Evolutionary conservation across 2,113 vertebrate genomes (phyloP), one percentile per base, ranked within the genome.

Genomic region (Microcebus murinus): DNA sequence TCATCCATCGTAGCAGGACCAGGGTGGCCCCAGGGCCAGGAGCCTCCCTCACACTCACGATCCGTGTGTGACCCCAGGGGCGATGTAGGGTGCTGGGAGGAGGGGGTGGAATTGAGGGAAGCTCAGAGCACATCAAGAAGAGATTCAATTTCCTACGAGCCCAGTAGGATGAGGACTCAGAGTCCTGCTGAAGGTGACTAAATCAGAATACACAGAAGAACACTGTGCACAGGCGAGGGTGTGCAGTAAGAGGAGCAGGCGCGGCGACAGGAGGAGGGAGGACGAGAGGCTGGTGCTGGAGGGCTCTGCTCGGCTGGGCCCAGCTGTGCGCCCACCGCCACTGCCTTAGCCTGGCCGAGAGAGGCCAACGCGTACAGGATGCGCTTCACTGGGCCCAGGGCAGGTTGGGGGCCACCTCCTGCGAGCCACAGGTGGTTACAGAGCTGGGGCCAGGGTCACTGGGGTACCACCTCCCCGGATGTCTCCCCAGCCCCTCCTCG

Each of bases 231-330:
- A 48, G 4, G 67, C 21, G 83, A 50, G 15, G 45, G 45, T 18
- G 8, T 0, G 20, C 0, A 17, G 45, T 23, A 29, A 71, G 31
- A 27, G 21, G 8, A 25, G 36, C 0, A 15, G 18, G 36, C 3
- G 13, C 18, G 13, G 8, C 8, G 4, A 7, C 18, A 4, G 13
- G 71, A 45, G 55, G n/a, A 23, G 15, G 86, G 68, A 57, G 17
- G 67, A 18, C 8, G 18, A 39, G 48, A 52, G 52, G 5, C 31
- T 4, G 59, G 2, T 0, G 1, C 76, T 0, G 4, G 17, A 36
- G 17, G 71, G 39, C 42, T 68, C 36, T 23, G 73, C 50, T 88
- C 31, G 7, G 25, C 39, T 27, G 4, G 77, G 31, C 36, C 5
- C 0, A 23, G 39, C 95, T 68, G 31, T 36, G 34, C 36, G 20